phyloP scores from a whole-genome alignment of 2,797 vertebrate genomes.

The Chelidonichthys spinosus region DNA sequence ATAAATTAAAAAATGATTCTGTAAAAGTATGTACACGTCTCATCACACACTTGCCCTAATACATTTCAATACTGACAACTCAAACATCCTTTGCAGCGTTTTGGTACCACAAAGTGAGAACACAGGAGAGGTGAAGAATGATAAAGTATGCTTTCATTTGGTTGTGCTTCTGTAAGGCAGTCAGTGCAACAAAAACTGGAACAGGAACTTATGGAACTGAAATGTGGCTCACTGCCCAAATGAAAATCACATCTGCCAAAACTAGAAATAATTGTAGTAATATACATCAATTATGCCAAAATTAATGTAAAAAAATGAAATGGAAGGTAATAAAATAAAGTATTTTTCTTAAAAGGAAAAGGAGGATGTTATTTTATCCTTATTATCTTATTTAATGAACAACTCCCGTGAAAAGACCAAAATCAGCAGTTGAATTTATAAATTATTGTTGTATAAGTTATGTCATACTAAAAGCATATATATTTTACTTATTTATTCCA shows the following conservation, averaged over 20 bases:
- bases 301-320: not conserved
- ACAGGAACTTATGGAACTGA: conserved; percentile 31
- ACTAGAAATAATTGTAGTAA: not conserved
- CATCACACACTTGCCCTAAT: conserved; percentile 24
- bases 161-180: conserved; percentile 85
- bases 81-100: conserved; percentile 40
- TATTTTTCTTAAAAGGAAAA: conserved; percentile 10
- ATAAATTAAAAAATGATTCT: conserved; percentile 70
- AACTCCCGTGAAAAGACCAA: not conserved
- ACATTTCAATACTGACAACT: conserved; percentile 46
- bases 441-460: not conserved
- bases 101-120: conserved; percentile 37
- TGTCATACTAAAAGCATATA: conserved; percentile 10
- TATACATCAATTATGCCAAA: not conserved
- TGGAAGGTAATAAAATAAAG: not conserved
- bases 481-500: not conserved
- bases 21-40: conserved; percentile 57
- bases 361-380: not conserved
- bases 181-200: conserved; percentile 74
- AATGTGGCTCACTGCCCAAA: conserved; percentile 15
- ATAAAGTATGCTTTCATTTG: conserved; percentile 77
- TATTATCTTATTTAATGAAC: not conserved
- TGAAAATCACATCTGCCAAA: conserved; percentile 36
- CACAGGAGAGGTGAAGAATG: conserved; percentile 58
- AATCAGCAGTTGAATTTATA: not conserved